Evolutionary conservation across 2,113 vertebrate genomes (phyloP), one percentile per base, ranked within the genome.

Genomic region (Hucho hucho): DNA sequence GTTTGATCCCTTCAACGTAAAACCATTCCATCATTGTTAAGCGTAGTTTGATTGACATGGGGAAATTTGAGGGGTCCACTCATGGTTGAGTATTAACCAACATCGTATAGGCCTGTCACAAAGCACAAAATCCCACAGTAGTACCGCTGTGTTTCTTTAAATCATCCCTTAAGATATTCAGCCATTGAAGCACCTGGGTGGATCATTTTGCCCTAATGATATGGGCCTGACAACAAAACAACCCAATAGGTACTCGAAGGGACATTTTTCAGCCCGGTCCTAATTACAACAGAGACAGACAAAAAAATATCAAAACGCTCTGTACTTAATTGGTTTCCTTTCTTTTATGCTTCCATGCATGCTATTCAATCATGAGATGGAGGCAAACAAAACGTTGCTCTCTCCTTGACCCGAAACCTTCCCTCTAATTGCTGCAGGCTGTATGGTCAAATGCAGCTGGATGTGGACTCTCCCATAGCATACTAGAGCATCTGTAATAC

Each of bases 301-400:
- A 90, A 92, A 87, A 87, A 87, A 90, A 90, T 53, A 91, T 90
- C 80, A 81, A 93, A 89, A 87, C 70, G 66, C 83, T 32, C 84
- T 13, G 53, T 75, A 72, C 86, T 88, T 93, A 93, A 93, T 93
- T 93, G 92, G 92, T 74, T 87, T 88, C 89, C 89, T 93, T 89
- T 92, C 87, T 88, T 90, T 90, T 78, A 87, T 80, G 85, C 69
- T 74, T 83, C 87, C 87, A 91, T 90, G 90, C 80, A 77, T 87
- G 69, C 84, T 80, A 89, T 92, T 91, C 89, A 93, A 84, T 84
- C 80, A 87, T 88, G 87, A 90, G 88, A 92, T 84, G 85, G 83
- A 84, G 81, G 86, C 90, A 92, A 92, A 93, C 92, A 93, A 93
- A 93, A 91, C 87, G 76, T 72, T 70, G 87, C 77, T 81, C 82